Percentiles rank a stretch among this genome's conserved stretches.
These are phyloP conservation scores for Brotula barbata DNA, from an alignment of 2,797 vertebrate genomes.

Conservation along the genomic window DNA sequence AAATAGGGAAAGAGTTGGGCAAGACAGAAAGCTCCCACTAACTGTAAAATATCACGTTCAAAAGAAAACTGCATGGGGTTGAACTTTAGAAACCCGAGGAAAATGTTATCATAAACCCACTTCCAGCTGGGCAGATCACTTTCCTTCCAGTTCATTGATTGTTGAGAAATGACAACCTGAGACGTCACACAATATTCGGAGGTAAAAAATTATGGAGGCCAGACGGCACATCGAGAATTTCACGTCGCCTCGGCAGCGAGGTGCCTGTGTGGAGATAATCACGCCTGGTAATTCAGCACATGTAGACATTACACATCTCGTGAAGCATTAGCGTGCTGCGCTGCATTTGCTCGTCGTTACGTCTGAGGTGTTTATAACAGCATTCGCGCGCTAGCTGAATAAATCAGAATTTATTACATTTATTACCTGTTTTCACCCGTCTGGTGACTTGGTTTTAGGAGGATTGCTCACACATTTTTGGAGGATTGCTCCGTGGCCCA, in stretches of 20 bases:
- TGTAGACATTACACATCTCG: constrained; percentile 39
- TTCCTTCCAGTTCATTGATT: constrained; percentile 64
- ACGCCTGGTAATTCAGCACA: constrained; percentile 39
- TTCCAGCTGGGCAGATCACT: constrained; percentile 69
- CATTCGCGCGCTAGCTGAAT: constrained; percentile 30
- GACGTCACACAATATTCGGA: constrained; percentile 63
- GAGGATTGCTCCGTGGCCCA: too few species aligned
- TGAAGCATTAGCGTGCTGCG: constrained; percentile 29
- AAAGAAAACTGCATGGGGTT: constrained; percentile 68
- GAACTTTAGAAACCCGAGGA: constrained; percentile 70
- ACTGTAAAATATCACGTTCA: constrained; percentile 70
- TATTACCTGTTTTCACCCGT: too few species aligned
- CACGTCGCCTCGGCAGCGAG: constrained; percentile 26
- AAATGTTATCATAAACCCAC: constrained; percentile 68
- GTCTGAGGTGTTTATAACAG: constrained; percentile 32
- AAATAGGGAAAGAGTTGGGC: constrained; percentile 63
- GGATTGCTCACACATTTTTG: too few species aligned
- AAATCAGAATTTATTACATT: constrained; percentile 49
- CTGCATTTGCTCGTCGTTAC: constrained; percentile 27
- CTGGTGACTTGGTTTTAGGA: too few species aligned
- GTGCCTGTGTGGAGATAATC: constrained; percentile 39
- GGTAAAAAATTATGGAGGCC: too few species aligned
- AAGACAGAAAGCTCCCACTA: constrained; percentile 64
- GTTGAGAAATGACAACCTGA: constrained; percentile 62
- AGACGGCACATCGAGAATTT: constrained; percentile 54